Base-by-base conservation (phyloP, 2,888 invertebrate species). In the Unio pictorum region DNA sequence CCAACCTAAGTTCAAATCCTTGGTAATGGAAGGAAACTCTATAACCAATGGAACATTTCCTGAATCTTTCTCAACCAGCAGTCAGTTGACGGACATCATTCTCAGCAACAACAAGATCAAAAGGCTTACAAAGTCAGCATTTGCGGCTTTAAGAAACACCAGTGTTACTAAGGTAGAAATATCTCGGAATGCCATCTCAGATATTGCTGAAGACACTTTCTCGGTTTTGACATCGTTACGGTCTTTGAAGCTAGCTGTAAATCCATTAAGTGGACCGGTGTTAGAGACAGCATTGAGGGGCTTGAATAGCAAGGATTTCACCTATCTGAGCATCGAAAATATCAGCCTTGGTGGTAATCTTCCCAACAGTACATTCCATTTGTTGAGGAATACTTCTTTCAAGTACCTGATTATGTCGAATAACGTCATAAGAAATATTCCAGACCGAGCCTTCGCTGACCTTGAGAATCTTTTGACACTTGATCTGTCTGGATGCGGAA, bases 191-290 rank as follows among this genome's bases (percentile, higher is more conserved):
- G 65, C 71, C 8, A 81, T 86, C 8, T 61, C 65, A 55, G 56
- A 65, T n/a, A 77, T 83, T 57, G 73, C 73, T 5, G 11, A 28
- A 11, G 75, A 72, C 1, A 23, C 23, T 23, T 23, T 23, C 23
- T 23, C 23, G 23, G 23, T 23, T 23, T 23, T 23, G 23, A 23
- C 54, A 1, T 69, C 79, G 8, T 75, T 84, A 1, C 66, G 67
- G 59, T 86, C 86, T 8, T 64, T 86, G 23, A 81, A 79, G 67
- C 69, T 86, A n/a, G 81, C 82, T 3, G 64, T 70, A 45, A 86
- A 86, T 60, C 83, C 82, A 1, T 66, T 84, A 7, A 74, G 78
- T 34, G 73, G 78, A 23, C 6, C 20, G 3, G 76, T 71, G 23
- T 71, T 86, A 11, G 66, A 72, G 23, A 72, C 65, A 45, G 80